A percentile compares a stretch with the other conserved stretches of the same genome.
Evolutionary conservation across 2,888 invertebrate species (phyloP).

Genomic region (Pollenia angustigena): DNA sequence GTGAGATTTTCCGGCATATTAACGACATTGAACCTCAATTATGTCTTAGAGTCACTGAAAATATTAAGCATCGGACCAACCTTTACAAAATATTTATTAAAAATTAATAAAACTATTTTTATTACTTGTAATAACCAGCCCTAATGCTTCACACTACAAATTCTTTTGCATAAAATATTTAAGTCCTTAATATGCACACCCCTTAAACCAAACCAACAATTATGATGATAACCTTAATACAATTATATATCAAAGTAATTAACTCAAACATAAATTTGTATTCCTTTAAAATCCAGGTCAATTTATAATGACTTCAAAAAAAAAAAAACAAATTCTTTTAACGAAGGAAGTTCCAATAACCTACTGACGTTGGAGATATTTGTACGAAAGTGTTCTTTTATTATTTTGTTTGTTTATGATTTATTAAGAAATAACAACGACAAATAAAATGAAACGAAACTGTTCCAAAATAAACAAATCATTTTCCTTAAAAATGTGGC

Average conservation of each 20-base stretch:
- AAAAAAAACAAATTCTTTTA: not conserved
- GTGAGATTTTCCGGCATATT: too few species aligned
- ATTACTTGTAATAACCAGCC: too few species aligned
- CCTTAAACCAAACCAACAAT: not conserved
- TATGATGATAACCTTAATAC: constrained; percentile 8
- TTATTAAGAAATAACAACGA: constrained; percentile 38
- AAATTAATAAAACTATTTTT: too few species aligned
- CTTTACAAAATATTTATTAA: too few species aligned
- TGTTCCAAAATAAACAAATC: constrained; percentile 48
- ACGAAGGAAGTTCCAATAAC: constrained; percentile 38
- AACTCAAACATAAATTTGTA: constrained; percentile 3
- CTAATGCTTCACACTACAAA: not conserved
- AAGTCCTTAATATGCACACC: not conserved
- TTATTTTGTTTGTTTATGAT: constrained; percentile 53
- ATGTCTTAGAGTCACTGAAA: too few species aligned
- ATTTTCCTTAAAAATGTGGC: constrained; percentile 7
- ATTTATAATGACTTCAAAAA: not conserved
- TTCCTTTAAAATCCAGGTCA: constrained; percentile 11
- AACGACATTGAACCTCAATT: too few species aligned
- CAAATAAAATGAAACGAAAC: not conserved
- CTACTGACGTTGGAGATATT: constrained; percentile 39
- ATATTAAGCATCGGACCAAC: too few species aligned
- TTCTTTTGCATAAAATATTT: not conserved
- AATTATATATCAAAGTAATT: constrained; percentile 31
- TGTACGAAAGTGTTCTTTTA: not conserved